Evolutionary conservation across 2,113 vertebrate species (phyloP), one percentile per base, ranked within the genome.

Genomic region (Cyphomyrus discorhynchus): DNA sequence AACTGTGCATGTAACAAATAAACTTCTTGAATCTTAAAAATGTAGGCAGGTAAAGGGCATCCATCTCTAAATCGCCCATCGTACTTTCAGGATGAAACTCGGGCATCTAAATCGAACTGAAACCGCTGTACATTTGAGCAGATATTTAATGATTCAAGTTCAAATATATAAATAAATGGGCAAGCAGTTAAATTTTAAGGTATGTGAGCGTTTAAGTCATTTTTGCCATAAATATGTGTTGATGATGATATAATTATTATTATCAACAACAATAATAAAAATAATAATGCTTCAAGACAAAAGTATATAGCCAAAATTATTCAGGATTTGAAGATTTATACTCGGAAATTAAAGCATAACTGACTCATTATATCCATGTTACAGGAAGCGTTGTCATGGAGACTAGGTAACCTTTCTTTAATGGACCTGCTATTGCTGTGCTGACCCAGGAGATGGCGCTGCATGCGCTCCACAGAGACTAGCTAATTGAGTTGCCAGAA

Each of bases 371-470:
- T 84, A 24, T 45, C 82, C 11, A 84, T 42, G 13, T 7, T 42
- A 80, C 74, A 80, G 35, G 35, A 47, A 84, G 45, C 82, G 45
- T 84, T 84, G 82, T 84, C 82, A 84, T 46, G 82, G 82, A 84
- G 74, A 80, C 35, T 80, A 80, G 31, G 74, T 80, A 80, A n/a
- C 45, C 42, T 84, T 84, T 46, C 82, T 45, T 84, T 84, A 45
- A 84, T 11, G 10, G 45, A 17, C 45, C 6, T 84, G 42, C 45
- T 47, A 21, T 84, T n/a, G 45, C 82, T 5, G 82, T 47, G 45
- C 31, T 80, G 35, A 46, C 27, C 82, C 82, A 84, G 82, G 45
- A 84, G 82, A 47, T 84, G 82, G 82, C 82, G 82, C 5, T 42
- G 21, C 45, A n/a, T 47, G 45, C 2, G 0, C 45, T n/a, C 47